These are phyloP conservation scores for Corapipo altera DNA, from an alignment of 2,113 vertebrate genomes.

Conservation along the genomic window DNA sequence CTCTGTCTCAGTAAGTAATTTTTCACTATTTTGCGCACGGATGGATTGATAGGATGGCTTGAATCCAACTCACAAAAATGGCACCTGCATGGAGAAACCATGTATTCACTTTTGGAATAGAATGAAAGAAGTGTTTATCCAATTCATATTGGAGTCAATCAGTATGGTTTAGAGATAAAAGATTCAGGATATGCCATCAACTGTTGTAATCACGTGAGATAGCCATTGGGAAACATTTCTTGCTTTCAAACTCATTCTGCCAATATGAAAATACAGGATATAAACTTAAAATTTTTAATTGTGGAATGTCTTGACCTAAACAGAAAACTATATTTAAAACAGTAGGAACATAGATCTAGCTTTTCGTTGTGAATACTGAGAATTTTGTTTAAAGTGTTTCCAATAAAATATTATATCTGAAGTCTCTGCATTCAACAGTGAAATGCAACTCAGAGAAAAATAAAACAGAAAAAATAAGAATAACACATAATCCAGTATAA, in stretches of 20 bases:
- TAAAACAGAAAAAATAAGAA: background rate
- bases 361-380: background rate
- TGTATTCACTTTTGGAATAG: background rate
- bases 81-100: background rate
- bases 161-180: background rate
- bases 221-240: background rate
- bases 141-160: background rate
- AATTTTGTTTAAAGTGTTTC: background rate
- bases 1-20: constrained; percentile 79
- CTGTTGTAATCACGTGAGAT: background rate
- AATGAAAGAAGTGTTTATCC: background rate
- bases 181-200: background rate
- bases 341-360: background rate
- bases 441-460: background rate
- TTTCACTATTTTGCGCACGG: background rate
- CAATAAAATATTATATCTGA: background rate
- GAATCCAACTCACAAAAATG: background rate
- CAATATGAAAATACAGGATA: background rate
- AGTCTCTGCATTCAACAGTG: background rate
- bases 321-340: background rate
- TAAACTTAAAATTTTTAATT: background rate
- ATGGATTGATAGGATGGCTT: background rate
- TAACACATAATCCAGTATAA: background rate
- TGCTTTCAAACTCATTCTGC: constrained; percentile 4
- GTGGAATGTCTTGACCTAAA: background rate